Base-by-base conservation (phyloP, 2,113 vertebrate genomes). In the Agelaius phoeniceus region DNA sequence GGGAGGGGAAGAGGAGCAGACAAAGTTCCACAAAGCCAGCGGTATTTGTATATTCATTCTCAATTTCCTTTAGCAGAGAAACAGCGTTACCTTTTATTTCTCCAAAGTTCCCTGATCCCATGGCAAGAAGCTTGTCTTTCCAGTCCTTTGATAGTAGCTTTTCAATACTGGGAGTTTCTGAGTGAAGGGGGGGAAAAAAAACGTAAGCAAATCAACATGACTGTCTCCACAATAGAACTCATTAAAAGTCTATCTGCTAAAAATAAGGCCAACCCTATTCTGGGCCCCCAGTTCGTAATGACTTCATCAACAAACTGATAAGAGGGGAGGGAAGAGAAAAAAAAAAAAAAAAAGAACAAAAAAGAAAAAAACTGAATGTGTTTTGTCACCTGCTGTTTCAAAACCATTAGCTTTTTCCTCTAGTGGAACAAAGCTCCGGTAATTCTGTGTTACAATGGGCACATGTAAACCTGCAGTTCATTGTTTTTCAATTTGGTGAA, bases 41-140 rank as follows among this genome's bases (percentile, higher is more conserved):
- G 31, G 67, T 48, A 89, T 48, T 92, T 28, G 41, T 49, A 93
- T 46, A 87, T 68, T 95, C 54, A 67, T 80, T 95, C 79, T 63
- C 35, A 69, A 59, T 91, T 92, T 33, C 78, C 37, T 94, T 96
- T 93, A 77, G 59, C 69, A 87, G 39, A 87, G 49, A 92, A 95
- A 96, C 35, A 52, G 83, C 10, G 1, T 97, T 98, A 99, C 99
- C 99, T 99, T 99, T 99, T 98, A 99, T 99, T 98, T 99, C 99
- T 96, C 99, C 99, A 93, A 99, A 98, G 98, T 99, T 99, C 97
- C 99, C 99, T 98, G 99, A 99, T 98, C 99, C 99, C 99, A 99
- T 99, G 96, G 99, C 99, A 98, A 99, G 98, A 98, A 99, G 99
- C 98, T 99, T 99, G 98, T 99, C 99, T 98, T 99, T 99, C 99